phyloP scores from a whole-genome alignment of 1,140 invertebrate genomes.

The Onthophagus taurus region DNA sequence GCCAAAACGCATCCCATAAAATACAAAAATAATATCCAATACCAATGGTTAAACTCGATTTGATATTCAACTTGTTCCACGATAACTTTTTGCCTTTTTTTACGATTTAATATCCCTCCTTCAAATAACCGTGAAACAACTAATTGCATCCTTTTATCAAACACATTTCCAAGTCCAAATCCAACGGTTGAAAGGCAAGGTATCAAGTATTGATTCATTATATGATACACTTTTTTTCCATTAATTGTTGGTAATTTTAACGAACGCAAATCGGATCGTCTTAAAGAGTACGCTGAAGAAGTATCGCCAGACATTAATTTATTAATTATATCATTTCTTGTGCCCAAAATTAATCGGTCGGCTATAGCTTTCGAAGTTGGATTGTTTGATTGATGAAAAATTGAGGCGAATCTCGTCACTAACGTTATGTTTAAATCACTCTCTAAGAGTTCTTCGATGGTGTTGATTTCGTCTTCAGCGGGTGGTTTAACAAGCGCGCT shows the following conservation, averaged over 20 bases:
- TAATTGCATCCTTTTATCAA: background rate
- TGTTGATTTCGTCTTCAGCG: background rate
- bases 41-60: too few relatives aligned
- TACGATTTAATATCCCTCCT: background rate
- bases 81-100: background rate
- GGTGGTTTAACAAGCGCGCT: background rate
- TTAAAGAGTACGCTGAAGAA: background rate
- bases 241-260: background rate
- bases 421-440: background rate
- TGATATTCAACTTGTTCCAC: too few relatives aligned
- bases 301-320: background rate
- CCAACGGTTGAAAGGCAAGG: background rate
- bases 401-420: background rate
- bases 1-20: too few relatives aligned
- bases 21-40: too few relatives aligned
- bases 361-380: background rate
- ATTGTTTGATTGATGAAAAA: background rate
- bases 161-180: background rate
- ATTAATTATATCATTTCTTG: background rate
- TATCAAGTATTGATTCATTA: background rate
- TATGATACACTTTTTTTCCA: background rate
- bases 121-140: background rate
- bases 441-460: background rate
- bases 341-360: background rate
- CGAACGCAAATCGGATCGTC: background rate